Percentiles rank a stretch among this genome's conserved stretches.
phyloP scores from a whole-genome alignment of 1,140 invertebrate species.

The Sitodiplosis mosellana region DNA sequence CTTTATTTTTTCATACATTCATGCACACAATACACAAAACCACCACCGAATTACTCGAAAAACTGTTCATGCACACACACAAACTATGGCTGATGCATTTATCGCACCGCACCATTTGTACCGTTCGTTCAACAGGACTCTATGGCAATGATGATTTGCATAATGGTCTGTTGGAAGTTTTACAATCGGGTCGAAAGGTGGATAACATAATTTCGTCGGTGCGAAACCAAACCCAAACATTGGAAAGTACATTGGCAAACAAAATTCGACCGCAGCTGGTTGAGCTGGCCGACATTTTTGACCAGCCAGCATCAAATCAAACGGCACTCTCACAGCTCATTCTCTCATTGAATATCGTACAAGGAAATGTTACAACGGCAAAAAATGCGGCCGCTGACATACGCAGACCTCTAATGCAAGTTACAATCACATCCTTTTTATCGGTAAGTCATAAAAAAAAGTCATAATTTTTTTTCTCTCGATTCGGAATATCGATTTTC shows the following conservation, averaged over 20 bases:
- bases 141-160: conserved; percentile 89
- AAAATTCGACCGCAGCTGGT: conserved; percentile 46
- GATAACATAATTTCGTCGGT: conserved; percentile 53
- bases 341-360: conserved; percentile 40
- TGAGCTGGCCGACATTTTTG: conserved; percentile 49
- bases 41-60: too few relatives aligned
- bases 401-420: conserved; percentile 42
- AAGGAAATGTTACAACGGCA: conserved; percentile 48
- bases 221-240: conserved; percentile 48
- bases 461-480: too few relatives aligned
- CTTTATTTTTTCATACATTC: too few relatives aligned
- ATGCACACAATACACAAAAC: too few relatives aligned
- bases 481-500: not conserved
- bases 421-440: conserved; percentile 42
- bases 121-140: conserved; percentile 48
- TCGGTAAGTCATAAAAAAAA: conserved; percentile 24
- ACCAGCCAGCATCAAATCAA: conserved; percentile 52
- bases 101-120: too few relatives aligned
- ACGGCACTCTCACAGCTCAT: conserved; percentile 46
- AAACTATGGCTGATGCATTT: too few relatives aligned
- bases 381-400: conserved; percentile 54
- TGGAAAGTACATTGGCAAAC: conserved; percentile 41
- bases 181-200: conserved; percentile 56
- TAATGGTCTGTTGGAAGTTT: conserved; percentile 64
- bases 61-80: too few relatives aligned